Percentiles rank a stretch among this genome's conserved stretches.
Evolutionary conservation across 2,888 invertebrate species (phyloP).

Genomic region (Smittia aterrima): DNA sequence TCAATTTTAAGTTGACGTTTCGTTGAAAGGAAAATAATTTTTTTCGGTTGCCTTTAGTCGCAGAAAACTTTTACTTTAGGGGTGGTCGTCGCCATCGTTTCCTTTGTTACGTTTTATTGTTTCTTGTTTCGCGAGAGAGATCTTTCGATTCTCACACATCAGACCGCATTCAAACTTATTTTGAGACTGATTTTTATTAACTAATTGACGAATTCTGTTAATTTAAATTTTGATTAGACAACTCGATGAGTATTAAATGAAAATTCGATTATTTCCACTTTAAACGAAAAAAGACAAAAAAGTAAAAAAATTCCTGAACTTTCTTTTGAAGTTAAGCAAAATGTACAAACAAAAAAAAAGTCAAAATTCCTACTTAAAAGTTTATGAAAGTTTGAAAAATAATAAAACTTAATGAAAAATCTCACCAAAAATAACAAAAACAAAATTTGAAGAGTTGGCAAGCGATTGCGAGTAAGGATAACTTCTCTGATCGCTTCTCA

Average conservation of each 20-base stretch:
- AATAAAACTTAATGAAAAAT: conserved; percentile 1
- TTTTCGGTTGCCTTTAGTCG: conserved; percentile 21
- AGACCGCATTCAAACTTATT: neutral
- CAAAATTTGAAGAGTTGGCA: neutral
- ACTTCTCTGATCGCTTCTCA: too few species aligned
- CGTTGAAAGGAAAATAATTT: conserved; percentile 7
- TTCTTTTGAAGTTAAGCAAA: conserved; percentile 9
- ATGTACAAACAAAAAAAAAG: conserved; percentile 24
- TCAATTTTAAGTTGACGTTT: conserved; percentile 26
- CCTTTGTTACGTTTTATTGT: neutral
- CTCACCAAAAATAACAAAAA: conserved; percentile 15
- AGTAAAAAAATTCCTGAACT: neutral
- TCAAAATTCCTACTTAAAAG: conserved; percentile 29
- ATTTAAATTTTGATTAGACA: neutral
- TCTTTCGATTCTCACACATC: neutral
- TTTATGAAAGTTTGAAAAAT: neutral
- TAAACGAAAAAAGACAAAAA: neutral
- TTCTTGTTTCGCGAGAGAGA: neutral
- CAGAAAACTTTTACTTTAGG: neutral
- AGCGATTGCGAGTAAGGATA: neutral
- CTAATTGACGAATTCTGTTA: conserved; percentile 10
- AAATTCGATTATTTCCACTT: neutral
- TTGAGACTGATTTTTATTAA: conserved; percentile 16
- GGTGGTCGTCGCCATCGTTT: neutral
- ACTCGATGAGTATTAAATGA: neutral